phyloP scores from a whole-genome alignment of 2,113 vertebrate species.

The Dasypus novemcinctus region DNA sequence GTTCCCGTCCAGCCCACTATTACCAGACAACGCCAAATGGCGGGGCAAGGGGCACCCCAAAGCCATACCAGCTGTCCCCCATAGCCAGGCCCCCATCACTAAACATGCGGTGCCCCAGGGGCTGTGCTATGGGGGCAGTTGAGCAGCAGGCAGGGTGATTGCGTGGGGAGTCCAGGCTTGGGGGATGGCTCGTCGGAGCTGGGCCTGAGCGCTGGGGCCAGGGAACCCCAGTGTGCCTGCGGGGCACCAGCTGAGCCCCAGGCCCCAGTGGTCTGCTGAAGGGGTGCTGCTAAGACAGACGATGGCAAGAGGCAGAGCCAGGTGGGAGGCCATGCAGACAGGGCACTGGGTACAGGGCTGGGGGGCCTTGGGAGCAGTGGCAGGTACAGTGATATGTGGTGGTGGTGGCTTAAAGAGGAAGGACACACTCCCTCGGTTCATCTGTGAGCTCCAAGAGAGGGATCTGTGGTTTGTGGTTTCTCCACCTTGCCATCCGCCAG shows the following conservation, averaged over 20 bases:
- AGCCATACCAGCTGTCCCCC: not conserved
- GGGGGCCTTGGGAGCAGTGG: no score
- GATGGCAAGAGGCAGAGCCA: not conserved
- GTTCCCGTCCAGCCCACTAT: not conserved
- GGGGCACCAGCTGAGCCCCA: accelerated
- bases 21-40: not conserved
- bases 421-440: not conserved
- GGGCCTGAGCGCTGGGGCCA: not conserved
- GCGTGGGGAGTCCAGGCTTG: not conserved
- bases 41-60: not conserved
- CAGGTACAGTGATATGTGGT: no score
- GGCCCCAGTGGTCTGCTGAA: not conserved
- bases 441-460: not conserved
- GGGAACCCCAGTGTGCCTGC: not conserved
- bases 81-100: not conserved
- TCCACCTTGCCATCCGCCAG: no score
- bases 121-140: not conserved
- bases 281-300: not conserved
- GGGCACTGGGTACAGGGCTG: not conserved
- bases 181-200: no score
- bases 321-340: not conserved
- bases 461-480: not conserved
- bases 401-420: not conserved
- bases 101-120: not conserved
- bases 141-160: not conserved